Percentiles rank a stretch among this genome's conserved stretches.
Conservation (phyloP, 2,113 vertebrate genomes). For the Archilochus colubris region DNA sequence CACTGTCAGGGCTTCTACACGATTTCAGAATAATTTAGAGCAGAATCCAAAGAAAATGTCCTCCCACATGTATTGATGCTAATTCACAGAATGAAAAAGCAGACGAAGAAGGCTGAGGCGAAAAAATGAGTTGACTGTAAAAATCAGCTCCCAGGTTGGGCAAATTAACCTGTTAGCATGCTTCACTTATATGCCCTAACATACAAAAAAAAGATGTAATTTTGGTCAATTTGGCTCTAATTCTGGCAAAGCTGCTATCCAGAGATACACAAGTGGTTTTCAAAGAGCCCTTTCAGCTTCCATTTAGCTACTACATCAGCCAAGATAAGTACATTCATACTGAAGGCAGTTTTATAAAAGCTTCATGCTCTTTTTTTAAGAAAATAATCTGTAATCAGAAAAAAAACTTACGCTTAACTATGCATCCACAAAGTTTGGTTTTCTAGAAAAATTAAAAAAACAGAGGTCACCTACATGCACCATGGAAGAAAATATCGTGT, state of each 20-base stretch:
- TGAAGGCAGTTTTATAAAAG: not conserved
- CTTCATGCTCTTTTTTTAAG: not conserved
- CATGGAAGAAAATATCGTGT: not conserved
- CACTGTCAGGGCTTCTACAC: not conserved
- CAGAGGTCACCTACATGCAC: not conserved
- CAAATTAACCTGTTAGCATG: not conserved
- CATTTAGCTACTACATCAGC: not conserved
- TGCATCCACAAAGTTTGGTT: not conserved
- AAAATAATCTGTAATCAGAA: not conserved
- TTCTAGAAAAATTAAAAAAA: not conserved
- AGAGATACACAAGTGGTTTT: not conserved
- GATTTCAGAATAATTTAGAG: slow-evolving; percentile 8
- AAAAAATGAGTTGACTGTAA: not conserved
- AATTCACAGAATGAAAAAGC: slow-evolving; percentile 46
- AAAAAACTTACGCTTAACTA: not conserved
- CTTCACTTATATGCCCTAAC: not conserved
- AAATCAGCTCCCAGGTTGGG: not conserved
- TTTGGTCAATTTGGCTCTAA: not conserved
- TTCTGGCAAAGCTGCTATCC: not conserved
- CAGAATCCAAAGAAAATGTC: not conserved
- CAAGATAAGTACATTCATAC: not conserved
- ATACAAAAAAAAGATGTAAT: not conserved
- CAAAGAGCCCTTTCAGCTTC: not conserved
- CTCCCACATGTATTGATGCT: slow-evolving; percentile 17
- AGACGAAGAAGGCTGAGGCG: not conserved